Base-by-base conservation (phyloP, 1,140 invertebrate species). In the Radopholus similis region DNA sequence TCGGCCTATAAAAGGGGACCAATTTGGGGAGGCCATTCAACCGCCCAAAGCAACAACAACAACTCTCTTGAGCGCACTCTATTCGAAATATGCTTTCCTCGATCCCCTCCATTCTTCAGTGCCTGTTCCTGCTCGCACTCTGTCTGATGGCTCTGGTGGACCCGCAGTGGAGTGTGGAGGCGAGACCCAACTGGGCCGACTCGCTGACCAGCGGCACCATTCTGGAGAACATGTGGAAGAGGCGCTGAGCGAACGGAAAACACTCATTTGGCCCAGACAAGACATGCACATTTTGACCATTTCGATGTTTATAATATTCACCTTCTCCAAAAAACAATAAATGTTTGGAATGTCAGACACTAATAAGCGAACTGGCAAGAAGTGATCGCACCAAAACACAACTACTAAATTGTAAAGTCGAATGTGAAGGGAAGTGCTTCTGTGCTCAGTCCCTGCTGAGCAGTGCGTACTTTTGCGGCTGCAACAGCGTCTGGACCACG, bases 401-500 rank as follows among this genome's bases (percentile, higher is more conserved):
- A n/a, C n/a, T n/a, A n/a, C n/a, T n/a, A n/a, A n/a, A n/a, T n/a
- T n/a, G n/a, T n/a, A n/a, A n/a, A n/a, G n/a, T n/a, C n/a, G n/a
- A n/a, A n/a, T n/a, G n/a, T n/a, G n/a, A n/a, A n/a, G n/a, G n/a
- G n/a, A n/a, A n/a, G n/a, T n/a, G n/a, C n/a, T n/a, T n/a, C n/a
- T n/a, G n/a, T n/a, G n/a, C n/a, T 51, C 15, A 51, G 13, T 9
- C 23, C 23, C 72, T 57, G 35, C 78, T 65, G 65, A 78, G 77
- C 42, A 79, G 68, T 51, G 77, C 77, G 54, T 77, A 79, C 15
- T 76, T 64, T 32, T 53, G 35, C 32, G 77, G 77, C 15, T 78
- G 62, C 6, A 79, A 62, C n/a, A 79, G 65, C 4, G 73, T 81
- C 23, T 66, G 37, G 4, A 79, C 78, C 11, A 79, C 77, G 56